phyloP scores from a whole-genome alignment of 2,113 vertebrate species.

The Eudyptes chrysolophus region DNA sequence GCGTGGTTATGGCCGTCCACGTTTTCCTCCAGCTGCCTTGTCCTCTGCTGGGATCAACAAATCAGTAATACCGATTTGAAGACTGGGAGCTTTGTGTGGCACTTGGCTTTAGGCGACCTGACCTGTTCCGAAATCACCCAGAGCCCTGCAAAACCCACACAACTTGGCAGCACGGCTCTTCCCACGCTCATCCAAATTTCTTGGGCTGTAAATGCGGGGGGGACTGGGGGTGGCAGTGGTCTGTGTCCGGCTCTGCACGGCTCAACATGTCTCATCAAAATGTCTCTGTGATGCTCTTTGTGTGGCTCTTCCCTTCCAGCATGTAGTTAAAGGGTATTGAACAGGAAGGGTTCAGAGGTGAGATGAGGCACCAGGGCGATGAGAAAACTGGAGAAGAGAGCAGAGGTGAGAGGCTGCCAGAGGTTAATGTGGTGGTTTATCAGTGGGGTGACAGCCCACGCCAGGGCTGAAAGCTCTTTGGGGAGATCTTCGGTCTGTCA shows the following conservation, averaged over 20 bases:
- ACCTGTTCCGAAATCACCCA: not conserved
- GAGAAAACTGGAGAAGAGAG: not conserved
- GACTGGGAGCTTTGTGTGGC: not conserved
- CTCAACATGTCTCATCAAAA: not conserved
- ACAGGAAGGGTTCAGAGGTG: not conserved
- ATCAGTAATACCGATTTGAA: rapidly evolving
- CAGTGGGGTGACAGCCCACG: not conserved
- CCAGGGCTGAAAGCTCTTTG: not conserved
- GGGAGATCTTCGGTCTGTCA: not conserved
- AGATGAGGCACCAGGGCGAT: not conserved
- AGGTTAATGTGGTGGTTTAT: not conserved
- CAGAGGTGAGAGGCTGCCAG: not conserved
- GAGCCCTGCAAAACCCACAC: not conserved
- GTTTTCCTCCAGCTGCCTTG: not conserved
- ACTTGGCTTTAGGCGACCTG: not conserved
- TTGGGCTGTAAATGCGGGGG: not conserved
- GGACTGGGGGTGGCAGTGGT: not conserved
- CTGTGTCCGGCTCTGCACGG: not conserved
- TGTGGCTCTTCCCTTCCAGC: not conserved
- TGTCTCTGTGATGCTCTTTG: not conserved
- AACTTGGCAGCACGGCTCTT: rapidly evolving
- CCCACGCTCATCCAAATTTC: not conserved
- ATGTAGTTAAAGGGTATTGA: not conserved
- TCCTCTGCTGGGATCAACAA: not conserved
- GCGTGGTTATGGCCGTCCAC: rapidly evolving